phyloP scores from a whole-genome alignment of 2,113 vertebrate genomes.

The Mandrillus leucophaeus region DNA sequence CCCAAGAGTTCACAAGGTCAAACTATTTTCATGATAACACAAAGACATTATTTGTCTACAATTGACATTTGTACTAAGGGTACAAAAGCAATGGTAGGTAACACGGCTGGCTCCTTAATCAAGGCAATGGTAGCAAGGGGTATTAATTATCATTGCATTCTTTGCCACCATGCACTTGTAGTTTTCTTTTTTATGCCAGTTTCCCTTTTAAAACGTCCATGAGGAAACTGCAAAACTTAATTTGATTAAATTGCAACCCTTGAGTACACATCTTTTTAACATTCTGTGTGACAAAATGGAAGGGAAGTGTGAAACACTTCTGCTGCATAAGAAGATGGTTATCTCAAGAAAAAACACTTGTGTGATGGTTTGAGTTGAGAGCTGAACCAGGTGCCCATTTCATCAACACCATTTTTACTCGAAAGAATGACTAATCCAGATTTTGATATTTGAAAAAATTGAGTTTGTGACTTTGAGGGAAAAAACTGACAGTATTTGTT shows the following conservation, averaged over 20 bases:
- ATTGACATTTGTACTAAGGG: neutral
- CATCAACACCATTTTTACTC: neutral
- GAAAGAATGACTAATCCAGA: neutral
- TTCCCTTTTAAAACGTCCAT: neutral
- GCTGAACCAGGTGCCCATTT: neutral
- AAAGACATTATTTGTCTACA: neutral
- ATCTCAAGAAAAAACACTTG: neutral
- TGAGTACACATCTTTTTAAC: neutral
- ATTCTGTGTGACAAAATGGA: neutral
- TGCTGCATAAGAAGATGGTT: neutral
- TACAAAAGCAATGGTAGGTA: neutral
- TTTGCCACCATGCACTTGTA: neutral
- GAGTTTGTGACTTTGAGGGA: neutral
- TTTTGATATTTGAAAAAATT: neutral
- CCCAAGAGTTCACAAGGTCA: neutral
- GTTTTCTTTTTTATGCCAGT: neutral
- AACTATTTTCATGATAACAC: neutral
- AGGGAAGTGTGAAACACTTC: neutral
- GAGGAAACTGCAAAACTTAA: neutral
- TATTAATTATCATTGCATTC: neutral
- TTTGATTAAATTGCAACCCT: neutral
- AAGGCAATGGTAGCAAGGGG: neutral
- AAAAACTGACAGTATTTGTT: neutral
- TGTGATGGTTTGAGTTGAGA: neutral
- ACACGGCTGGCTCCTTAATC: neutral